phyloP scores from a whole-genome alignment of 2,888 invertebrate genomes.

The Anoplius nigerrimus region DNA sequence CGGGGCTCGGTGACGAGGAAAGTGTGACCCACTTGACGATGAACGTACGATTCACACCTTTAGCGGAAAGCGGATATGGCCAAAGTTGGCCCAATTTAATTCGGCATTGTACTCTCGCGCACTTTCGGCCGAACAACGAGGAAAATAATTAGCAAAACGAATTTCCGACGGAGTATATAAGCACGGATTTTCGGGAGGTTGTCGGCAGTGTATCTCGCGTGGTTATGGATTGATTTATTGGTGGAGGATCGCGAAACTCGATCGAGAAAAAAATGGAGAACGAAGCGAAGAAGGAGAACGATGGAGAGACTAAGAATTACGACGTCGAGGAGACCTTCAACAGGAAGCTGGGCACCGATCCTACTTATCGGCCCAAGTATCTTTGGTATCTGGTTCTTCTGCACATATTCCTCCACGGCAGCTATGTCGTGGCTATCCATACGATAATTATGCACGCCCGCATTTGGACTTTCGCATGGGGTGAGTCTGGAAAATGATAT shows the following conservation, averaged over 20 bases:
- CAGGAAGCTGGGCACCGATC: constrained; percentile 31
- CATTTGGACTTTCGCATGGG: constrained; percentile 44
- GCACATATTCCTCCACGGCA: constrained; percentile 21
- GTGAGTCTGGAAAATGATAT: constrained; percentile 26
- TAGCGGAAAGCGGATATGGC: neutral
- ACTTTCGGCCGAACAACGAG: no score
- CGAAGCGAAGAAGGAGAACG: constrained; percentile 9
- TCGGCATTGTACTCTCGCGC: no score
- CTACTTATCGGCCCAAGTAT: constrained; percentile 33
- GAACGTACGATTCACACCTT: no score
- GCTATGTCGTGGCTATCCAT: constrained; percentile 35
- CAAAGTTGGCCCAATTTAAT: neutral
- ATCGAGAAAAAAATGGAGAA: constrained; percentile 11
- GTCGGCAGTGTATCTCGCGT: no score
- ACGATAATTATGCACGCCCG: constrained; percentile 12
- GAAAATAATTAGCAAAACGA: no score
- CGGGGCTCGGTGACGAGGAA: no score
- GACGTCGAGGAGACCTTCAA: constrained; percentile 10
- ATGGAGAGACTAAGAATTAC: no score
- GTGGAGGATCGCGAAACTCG: no score
- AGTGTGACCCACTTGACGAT: no score
- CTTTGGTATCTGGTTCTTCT: constrained; percentile 2
- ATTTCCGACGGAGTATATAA: neutral
- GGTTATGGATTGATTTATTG: no score
- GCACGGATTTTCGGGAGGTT: neutral